Base-by-base conservation (phyloP, 2,113 vertebrate species). In the Fukomys damarensis region DNA sequence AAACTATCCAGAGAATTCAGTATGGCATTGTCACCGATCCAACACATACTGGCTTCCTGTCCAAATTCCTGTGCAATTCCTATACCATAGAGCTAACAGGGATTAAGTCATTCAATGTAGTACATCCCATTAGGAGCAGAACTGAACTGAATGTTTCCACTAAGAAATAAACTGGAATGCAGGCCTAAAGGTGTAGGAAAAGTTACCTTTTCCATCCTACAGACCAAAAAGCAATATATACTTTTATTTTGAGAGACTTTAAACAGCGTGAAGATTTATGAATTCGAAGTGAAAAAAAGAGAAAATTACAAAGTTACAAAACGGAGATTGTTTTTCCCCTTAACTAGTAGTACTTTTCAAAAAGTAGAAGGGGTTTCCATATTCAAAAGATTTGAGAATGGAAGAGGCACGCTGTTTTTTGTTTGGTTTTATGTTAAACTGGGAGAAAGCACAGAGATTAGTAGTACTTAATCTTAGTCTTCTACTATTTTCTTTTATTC, bases 401-500 rank as follows among this genome's bases (percentile, higher is more conserved):
- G 56, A 43, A 91, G 30, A 7, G 4, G 16, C 16, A 30, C 14
- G 16, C 8, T 94, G 24, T 7, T 87, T 92, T 84, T 43, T 81
- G 7, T 86, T 84, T 87, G n/a, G 26, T 77, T 89, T 91, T 66
- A 54, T 35, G 96, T 89, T 90, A 85, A 80, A 79, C 0, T 85
- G 1, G 58, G 14, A 24, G 20, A 82, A 74, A 94, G 38, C 10
- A 89, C 17, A 96, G n/a, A 63, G 22, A 65, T 74, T 3, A 76
- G 74, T 26, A 74, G 9, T 59, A 88, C 76, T 89, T 84, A 79
- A 68, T 38, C 3, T 68, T 58, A 86, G 20, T 86, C 86, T 89
- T 84, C 8, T 63, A 89, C 76, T 24, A 70, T 49, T 52, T 24
- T 3, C n/a, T 97, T 89, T 26, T 52, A 85, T 54, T 92, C 10